Percentiles rank a stretch among this genome's conserved stretches.
Conservation (phyloP, 2,113 vertebrate genomes). For the Chrysochloris asiatica region DNA sequence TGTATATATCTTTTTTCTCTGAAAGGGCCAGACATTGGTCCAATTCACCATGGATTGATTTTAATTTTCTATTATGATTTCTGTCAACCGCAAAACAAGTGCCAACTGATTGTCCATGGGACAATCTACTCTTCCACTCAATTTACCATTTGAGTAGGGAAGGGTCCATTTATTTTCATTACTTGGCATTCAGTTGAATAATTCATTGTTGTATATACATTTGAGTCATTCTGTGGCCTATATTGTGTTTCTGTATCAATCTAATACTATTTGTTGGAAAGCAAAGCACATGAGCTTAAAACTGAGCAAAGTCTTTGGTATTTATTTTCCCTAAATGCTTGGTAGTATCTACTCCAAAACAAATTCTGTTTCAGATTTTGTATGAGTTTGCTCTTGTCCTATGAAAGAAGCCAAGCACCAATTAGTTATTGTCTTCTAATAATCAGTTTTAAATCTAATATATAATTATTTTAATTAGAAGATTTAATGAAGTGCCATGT, state of each 20-base stretch:
- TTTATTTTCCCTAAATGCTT: conserved; percentile 27
- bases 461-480: neutral
- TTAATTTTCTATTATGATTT: conserved; percentile 53
- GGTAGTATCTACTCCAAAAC: conserved; percentile 61
- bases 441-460: conserved; percentile 65
- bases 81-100: conserved; percentile 65
- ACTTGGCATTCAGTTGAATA: conserved; percentile 49
- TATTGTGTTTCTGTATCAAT: conserved; percentile 61
- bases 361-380: conserved; percentile 55
- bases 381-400: conserved; percentile 66
- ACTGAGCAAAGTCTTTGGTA: neutral
- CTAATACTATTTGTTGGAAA: conserved; percentile 58
- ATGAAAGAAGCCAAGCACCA: conserved; percentile 65
- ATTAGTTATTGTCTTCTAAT: conserved; percentile 57
- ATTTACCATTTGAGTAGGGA: conserved; percentile 60
- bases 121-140: conserved; percentile 53
- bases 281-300: conserved; percentile 72
- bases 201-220: conserved; percentile 65
- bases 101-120: conserved; percentile 70
- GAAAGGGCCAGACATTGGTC: conserved; percentile 59
- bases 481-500: conserved; percentile 56
- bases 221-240: conserved; percentile 63
- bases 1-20: conserved; percentile 12
- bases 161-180: conserved; percentile 65
- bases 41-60: conserved; percentile 58